Base-by-base conservation (phyloP, 2,888 invertebrate species). In the Leptinotarsa peninsularis region DNA sequence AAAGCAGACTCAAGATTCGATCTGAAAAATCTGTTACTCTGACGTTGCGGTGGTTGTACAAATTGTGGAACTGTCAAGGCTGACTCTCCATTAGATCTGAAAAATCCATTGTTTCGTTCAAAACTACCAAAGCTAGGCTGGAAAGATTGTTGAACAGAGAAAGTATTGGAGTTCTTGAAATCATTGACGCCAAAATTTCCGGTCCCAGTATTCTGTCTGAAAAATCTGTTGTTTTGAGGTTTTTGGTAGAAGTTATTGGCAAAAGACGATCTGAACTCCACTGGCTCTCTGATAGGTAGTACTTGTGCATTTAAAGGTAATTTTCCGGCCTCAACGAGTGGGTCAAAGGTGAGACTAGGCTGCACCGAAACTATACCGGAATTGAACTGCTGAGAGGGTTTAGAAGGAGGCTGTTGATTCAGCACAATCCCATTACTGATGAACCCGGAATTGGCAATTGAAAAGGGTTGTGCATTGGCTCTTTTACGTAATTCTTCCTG, bases 401-500 rank as follows among this genome's bases (percentile, higher is more conserved):
- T 23, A 4, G 18, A 56, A 1, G 77, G 77, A 7, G 71, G 66
- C 27, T 74, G 74, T 68, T 76, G 77, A n/a, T 60, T 72, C 14
- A 72, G 49, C 7, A 73, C 5, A 10, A 73, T 66, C 21, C 33
- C 52, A 4, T 67, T 18, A 5, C 50, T 73, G 3, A 56, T 52
- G 7, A 75, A 73, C 17, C 49, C 76, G 50, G 82, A 67, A 73
- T 80, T 78, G 66, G 72, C n/a, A 52, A 83, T 79, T 49, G 86
- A 82, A 17, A 80, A 71, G 74, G 85, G 83, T 5, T 82, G 78
- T 77, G 89, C 88, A 79, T 88, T 89, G 81, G 87, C 88, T 14
- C 86, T 83, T 70, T 87, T 82, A 49, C 87, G 84, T 69, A 87
- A 86, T 82, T 93, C 92, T 82, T 92, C 90, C 76, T 92, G 85